A percentile compares a stretch with the other conserved stretches of the same genome.
Conservation (phyloP, 2,888 invertebrate species). For the Achlya flavicornis region DNA sequence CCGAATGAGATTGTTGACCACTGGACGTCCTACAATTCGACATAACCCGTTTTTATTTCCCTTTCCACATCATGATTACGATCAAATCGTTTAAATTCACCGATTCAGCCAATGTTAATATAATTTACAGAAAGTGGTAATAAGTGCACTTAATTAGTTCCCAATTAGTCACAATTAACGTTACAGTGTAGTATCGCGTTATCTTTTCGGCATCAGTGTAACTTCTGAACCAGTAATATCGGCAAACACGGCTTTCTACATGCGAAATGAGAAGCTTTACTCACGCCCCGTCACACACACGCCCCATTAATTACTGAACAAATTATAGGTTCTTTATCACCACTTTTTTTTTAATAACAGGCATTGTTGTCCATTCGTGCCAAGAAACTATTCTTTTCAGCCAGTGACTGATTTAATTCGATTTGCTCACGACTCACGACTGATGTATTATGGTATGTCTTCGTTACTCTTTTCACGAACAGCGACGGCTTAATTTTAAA, state of each 20-base stretch:
- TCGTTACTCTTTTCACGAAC: conserved; percentile 55
- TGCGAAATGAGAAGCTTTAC: conserved; percentile 75
- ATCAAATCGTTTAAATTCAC: conserved; percentile 24
- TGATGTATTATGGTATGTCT: conserved; percentile 65
- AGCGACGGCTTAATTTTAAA: conserved; percentile 47
- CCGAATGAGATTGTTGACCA: conserved; percentile 63
- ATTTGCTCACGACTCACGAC: conserved; percentile 63
- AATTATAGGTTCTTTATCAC: conserved; percentile 80
- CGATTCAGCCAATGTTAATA: conserved; percentile 37
- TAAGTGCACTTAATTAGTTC: conserved; percentile 55
- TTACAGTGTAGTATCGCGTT: conserved; percentile 64
- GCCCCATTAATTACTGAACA: conserved; percentile 73
- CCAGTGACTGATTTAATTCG: conserved; percentile 79
- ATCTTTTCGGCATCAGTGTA: conserved; percentile 64
- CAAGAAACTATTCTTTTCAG: conserved; percentile 78
- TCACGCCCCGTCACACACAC: conserved; percentile 76
- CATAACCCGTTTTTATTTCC: conserved; percentile 20
- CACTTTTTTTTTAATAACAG: conserved; percentile 79
- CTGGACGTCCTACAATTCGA: conserved; percentile 37
- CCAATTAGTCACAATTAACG: conserved; percentile 77
- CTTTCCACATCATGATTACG: conserved; percentile 23
- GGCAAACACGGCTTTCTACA: conserved; percentile 64
- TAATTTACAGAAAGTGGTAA: conserved; percentile 43
- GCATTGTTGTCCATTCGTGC: conserved; percentile 80
- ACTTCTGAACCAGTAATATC: conserved; percentile 63